A percentile compares a stretch with the other conserved stretches of the same genome.
Evolutionary conservation across 2,113 vertebrate species (phyloP).

Genomic region (Alces alces): DNA sequence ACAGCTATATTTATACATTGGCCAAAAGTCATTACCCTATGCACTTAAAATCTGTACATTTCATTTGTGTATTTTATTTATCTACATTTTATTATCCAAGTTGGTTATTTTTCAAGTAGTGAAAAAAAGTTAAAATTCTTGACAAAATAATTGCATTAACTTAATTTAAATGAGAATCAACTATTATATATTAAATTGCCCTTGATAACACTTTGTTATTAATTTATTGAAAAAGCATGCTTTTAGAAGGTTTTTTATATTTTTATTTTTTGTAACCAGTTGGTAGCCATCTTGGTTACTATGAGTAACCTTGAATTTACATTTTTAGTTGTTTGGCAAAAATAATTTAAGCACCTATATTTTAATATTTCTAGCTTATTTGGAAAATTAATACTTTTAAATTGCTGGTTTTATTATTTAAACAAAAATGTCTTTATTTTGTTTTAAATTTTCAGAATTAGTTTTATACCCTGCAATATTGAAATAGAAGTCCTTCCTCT

Average conservation of each 20-base stretch:
- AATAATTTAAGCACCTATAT: neutral
- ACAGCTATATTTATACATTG: neutral
- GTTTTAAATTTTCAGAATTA: slow-evolving; percentile 76
- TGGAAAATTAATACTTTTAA: slow-evolving; percentile 31
- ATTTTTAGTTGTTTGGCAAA: slow-evolving; percentile 13
- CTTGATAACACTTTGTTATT: neutral
- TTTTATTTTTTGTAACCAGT: neutral
- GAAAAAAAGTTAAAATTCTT: neutral
- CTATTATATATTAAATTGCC: neutral
- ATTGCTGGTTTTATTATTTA: neutral
- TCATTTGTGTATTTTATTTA: neutral
- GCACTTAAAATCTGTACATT: neutral
- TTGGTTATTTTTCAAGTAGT: neutral
- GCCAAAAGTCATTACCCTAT: neutral
- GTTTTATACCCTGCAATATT: slow-evolving; percentile 71
- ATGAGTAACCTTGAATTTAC: neutral
- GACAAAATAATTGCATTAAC: neutral
- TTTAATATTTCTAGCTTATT: slow-evolving; percentile 19
- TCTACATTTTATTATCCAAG: neutral
- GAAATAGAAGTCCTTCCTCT: slow-evolving; percentile 78
- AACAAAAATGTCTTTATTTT: slow-evolving; percentile 44
- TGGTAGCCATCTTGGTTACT: neutral
- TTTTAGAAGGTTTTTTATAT: neutral
- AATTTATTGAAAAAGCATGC: neutral
- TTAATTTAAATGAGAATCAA: neutral